Evolutionary conservation across 2,113 vertebrate species (phyloP).

Genomic region (Mungos mungo): DNA sequence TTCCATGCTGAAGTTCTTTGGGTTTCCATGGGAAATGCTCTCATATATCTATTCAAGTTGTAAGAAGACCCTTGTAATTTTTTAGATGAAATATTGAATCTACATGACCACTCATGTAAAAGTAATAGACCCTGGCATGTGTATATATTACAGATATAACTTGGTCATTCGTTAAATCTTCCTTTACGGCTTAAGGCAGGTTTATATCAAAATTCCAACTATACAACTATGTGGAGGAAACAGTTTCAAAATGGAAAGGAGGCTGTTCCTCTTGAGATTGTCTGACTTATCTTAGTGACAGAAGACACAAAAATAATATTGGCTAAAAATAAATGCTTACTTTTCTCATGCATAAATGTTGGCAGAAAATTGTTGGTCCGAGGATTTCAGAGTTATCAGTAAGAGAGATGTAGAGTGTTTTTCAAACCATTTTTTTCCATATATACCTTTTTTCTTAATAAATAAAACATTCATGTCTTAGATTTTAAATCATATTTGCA

Average conservation of each 20-base stretch:
- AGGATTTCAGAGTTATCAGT: background rate
- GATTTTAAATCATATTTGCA: conserved; percentile 81
- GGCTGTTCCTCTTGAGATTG: background rate
- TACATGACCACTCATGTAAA: background rate
- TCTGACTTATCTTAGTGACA: background rate
- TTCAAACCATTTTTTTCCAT: conserved; percentile 26
- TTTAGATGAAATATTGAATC: background rate
- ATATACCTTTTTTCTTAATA: conserved; percentile 82
- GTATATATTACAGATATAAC: background rate
- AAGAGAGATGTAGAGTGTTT: background rate
- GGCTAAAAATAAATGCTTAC: background rate
- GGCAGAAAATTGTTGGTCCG: background rate
- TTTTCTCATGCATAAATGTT: background rate
- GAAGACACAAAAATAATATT: background rate
- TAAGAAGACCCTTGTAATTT: background rate
- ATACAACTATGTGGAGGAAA: background rate
- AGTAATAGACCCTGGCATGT: background rate
- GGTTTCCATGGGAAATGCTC: background rate
- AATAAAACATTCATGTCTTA: conserved; percentile 81
- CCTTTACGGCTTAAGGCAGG: background rate
- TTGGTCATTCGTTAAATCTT: background rate
- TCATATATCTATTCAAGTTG: background rate
- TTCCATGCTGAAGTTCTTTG: background rate
- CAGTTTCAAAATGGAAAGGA: background rate
- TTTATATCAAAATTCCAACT: background rate